These are phyloP conservation scores for Pipra filicauda DNA, from an alignment of 2,113 vertebrate genomes.

Conservation along the genomic window DNA sequence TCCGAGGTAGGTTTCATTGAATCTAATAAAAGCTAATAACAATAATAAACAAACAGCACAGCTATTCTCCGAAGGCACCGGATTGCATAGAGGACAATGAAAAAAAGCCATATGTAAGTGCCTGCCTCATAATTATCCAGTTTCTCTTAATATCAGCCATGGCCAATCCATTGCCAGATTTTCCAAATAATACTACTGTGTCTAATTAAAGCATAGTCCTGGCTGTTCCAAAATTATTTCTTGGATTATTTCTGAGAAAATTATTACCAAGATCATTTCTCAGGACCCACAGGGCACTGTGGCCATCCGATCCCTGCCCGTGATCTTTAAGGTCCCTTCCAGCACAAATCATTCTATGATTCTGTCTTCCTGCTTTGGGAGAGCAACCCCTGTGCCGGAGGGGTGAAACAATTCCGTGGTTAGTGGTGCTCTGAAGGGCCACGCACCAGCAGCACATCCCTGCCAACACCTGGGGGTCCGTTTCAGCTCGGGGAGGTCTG, in stretches of 20 bases:
- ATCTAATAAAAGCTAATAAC: conserved; percentile 41
- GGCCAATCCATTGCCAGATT: neutral
- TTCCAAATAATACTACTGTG: neutral
- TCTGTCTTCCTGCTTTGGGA: neutral
- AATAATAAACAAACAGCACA: conserved; percentile 35
- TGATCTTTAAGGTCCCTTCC: neutral
- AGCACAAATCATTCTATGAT: neutral
- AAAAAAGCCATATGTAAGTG: neutral
- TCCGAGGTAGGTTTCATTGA: neutral
- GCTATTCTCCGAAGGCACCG: neutral
- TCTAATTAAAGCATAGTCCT: neutral
- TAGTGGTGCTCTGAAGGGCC: accelerated
- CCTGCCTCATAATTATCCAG: neutral
- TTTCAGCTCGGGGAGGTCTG: neutral
- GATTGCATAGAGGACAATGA: neutral
- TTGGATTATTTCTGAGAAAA: neutral
- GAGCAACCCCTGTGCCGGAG: neutral
- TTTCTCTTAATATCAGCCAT: neutral
- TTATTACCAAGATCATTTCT: neutral
- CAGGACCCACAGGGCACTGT: neutral
- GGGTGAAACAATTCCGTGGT: neutral
- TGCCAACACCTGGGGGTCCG: accelerated
- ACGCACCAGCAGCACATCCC: neutral
- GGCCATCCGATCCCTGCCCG: neutral
- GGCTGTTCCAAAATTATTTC: neutral